Conservation (phyloP, 1,140 invertebrate species). For the Coboldia fuscipes region DNA sequence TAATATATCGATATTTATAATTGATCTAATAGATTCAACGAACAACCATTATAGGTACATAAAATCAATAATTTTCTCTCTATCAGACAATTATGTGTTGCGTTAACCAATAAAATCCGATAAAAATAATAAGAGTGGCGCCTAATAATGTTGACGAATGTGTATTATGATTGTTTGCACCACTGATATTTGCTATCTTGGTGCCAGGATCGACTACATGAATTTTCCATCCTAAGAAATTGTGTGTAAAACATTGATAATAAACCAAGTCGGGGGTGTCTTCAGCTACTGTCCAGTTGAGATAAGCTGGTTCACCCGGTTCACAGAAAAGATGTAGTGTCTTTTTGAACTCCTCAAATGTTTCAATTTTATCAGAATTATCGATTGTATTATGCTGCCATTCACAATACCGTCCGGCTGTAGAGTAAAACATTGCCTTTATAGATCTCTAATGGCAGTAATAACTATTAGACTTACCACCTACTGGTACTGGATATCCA, state of each 20-base stretch:
- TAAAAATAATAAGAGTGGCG: not conserved
- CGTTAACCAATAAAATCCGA: too few relatives aligned
- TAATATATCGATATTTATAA: too few relatives aligned
- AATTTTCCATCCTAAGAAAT: slow-evolving; percentile 85
- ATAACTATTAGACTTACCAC: slow-evolving; percentile 26
- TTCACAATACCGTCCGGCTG: slow-evolving; percentile 48
- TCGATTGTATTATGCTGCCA: slow-evolving; percentile 22
- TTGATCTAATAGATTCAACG: slow-evolving; percentile 6
- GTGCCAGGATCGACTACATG: slow-evolving; percentile 61
- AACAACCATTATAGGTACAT: slow-evolving; percentile 12
- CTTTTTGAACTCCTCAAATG: slow-evolving; percentile 52
- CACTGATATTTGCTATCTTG: slow-evolving; percentile 4
- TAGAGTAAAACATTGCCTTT: slow-evolving; percentile 7
- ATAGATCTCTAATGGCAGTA: too few relatives aligned
- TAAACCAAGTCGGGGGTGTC: slow-evolving; percentile 64
- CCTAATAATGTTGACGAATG: not conserved
- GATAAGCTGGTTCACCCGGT: slow-evolving; percentile 40
- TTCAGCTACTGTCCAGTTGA: slow-evolving; percentile 62
- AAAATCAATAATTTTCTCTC: slow-evolving; percentile 3
- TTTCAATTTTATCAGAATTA: slow-evolving; percentile 32
- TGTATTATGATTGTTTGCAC: slow-evolving; percentile 2
- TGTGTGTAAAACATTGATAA: slow-evolving; percentile 84
- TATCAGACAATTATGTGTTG: slow-evolving; percentile 13
- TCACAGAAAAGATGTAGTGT: slow-evolving; percentile 56
- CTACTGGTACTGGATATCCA: slow-evolving; percentile 55